A percentile compares a stretch with the other conserved stretches of the same genome.
These are phyloP conservation scores for Myoxocephalus aenaeus DNA, from an alignment of 2,797 vertebrate genomes.

Conservation along the genomic window DNA sequence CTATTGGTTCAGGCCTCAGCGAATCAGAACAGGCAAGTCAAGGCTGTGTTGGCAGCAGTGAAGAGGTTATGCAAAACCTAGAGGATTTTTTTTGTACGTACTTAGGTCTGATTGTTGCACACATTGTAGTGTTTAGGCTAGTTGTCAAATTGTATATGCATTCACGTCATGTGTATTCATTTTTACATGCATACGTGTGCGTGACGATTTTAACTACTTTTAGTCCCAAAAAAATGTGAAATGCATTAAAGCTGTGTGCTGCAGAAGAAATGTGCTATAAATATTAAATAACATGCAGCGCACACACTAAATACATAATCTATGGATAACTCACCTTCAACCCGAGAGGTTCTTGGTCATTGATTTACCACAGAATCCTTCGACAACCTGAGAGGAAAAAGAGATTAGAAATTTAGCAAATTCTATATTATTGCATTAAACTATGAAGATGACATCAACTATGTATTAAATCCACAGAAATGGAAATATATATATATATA, in stretches of 20 bases:
- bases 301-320: conserved; percentile 11
- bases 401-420: conserved; percentile 3
- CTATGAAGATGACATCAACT: not conserved
- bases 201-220: conserved; percentile 9
- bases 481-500: not conserved
- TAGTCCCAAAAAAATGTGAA: conserved; percentile 13
- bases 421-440: not conserved
- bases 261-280: not conserved
- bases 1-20: conserved; percentile 79
- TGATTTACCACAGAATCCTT: conserved; percentile 55
- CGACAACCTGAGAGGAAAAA: conserved; percentile 44
- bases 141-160: conserved; percentile 25
- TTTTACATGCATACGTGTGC: conserved; percentile 12
- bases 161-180: conserved; percentile 6
- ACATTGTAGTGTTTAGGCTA: conserved; percentile 51
- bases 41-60: conserved; percentile 77
- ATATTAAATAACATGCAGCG: not conserved
- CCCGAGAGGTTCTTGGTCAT: conserved; percentile 50
- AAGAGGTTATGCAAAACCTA: conserved; percentile 75
- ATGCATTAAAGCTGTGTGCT: conserved; percentile 27
- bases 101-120: conserved; percentile 49
- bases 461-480: conserved; percentile 6
- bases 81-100: conserved; percentile 52
- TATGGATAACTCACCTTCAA: conserved; percentile 65
- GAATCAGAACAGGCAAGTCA: conserved; percentile 71